Evolutionary conservation across 2,797 vertebrate species (phyloP).

Genomic region (Babyrousa celebensis): DNA sequence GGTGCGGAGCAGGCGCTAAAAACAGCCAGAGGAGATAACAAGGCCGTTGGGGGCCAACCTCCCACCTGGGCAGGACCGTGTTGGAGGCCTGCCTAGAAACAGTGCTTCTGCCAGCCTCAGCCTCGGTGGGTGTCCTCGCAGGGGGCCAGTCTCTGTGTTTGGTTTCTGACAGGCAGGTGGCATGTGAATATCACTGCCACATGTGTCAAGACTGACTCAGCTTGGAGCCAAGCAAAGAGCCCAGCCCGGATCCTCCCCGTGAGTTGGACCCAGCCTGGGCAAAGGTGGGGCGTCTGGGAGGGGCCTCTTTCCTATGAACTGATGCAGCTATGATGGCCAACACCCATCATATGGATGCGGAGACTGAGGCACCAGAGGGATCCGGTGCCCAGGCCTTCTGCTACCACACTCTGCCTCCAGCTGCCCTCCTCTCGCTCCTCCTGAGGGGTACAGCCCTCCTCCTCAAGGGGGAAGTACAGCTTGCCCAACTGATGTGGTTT

Average conservation of each 20-base stretch:
- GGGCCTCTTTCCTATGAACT: neutral
- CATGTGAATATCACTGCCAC: neutral
- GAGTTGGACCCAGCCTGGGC: slow-evolving; percentile 50
- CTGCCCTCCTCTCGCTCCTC: neutral
- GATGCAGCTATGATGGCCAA: neutral
- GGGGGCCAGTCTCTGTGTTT: neutral
- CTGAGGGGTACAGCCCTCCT: too few species aligned
- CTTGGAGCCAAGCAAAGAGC: neutral
- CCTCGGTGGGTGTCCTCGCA: neutral
- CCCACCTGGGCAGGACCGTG: neutral
- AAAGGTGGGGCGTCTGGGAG: neutral
- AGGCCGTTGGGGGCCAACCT: neutral
- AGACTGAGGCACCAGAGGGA: neutral
- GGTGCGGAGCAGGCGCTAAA: neutral
- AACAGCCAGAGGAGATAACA: neutral
- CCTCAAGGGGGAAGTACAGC: neutral
- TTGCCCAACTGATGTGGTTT: neutral
- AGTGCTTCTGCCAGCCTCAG: neutral
- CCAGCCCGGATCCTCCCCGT: neutral
- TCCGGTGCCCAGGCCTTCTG: neutral
- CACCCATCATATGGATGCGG: neutral
- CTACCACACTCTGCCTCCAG: neutral
- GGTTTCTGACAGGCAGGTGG: neutral
- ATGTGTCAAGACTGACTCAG: slow-evolving; percentile 51
- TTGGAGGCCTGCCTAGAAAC: neutral